A percentile compares a stretch with the other conserved stretches of the same genome.
Conservation (phyloP, 2,888 invertebrate species). For the Sinhomidia bicolor region DNA sequence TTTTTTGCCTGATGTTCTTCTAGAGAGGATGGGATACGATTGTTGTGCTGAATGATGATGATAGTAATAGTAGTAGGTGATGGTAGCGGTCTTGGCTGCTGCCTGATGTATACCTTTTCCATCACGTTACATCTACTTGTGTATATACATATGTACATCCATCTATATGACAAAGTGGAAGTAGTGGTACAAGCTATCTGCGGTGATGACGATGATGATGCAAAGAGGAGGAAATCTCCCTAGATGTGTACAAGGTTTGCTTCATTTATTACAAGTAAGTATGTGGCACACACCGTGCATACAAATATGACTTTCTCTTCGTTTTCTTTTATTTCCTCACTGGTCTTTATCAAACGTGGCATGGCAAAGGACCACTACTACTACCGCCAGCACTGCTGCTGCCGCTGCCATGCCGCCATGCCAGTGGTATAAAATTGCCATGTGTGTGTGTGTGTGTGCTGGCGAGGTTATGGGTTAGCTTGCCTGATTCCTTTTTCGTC, state of each 20-base stretch:
- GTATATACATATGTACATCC: too few species aligned
- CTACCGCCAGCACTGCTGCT: too few species aligned
- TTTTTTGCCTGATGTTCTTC: background rate
- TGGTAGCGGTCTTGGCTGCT: background rate
- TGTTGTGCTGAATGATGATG: slow-evolving; percentile 24
- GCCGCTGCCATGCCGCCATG: background rate
- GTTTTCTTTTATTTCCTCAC: background rate
- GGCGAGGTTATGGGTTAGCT: background rate
- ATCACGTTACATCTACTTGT: slow-evolving; percentile 2
- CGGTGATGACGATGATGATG: slow-evolving; percentile 21
- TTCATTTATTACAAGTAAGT: slow-evolving; percentile 71
- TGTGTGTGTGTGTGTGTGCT: background rate
- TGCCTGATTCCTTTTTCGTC: background rate
- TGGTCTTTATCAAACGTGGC: slow-evolving; percentile 13
- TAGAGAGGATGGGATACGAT: background rate
- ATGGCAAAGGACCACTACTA: background rate
- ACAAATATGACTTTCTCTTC: slow-evolving; percentile 57
- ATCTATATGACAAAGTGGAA: too few species aligned
- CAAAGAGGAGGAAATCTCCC: slow-evolving; percentile 52
- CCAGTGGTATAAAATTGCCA: slow-evolving; percentile 32
- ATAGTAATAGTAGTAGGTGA: too few species aligned
- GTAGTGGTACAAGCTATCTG: background rate
- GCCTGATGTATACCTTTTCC: slow-evolving; percentile 1
- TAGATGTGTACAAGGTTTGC: slow-evolving; percentile 63
- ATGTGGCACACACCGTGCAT: slow-evolving; percentile 60